Conservation (phyloP, 2,113 vertebrate species). For the Columba livia region DNA sequence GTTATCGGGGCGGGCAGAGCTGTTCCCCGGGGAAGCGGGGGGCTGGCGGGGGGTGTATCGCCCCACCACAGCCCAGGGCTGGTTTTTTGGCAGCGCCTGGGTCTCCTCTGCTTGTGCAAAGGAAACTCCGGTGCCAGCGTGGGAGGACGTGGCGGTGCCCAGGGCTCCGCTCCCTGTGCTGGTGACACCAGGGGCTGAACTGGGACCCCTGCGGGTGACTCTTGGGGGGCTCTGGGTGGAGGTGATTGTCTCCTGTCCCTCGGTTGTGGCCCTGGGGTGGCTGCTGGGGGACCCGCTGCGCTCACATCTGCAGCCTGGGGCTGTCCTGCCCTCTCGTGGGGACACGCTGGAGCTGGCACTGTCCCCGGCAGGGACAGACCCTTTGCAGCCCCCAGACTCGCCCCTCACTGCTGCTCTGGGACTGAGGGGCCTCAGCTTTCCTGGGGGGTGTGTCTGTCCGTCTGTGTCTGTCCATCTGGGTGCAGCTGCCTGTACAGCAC, state of each 20-base stretch:
- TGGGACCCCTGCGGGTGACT: not conserved
- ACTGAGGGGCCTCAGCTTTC: not conserved
- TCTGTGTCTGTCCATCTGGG: too few relatives aligned
- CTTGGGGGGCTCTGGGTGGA: not conserved
- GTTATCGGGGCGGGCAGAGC: not conserved
- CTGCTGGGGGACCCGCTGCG: too few relatives aligned
- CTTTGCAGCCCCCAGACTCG: not conserved
- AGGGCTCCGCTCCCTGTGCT: too few relatives aligned
- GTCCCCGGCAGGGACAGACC: too few relatives aligned
- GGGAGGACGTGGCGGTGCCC: not conserved
- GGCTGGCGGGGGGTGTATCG: rapidly evolving
- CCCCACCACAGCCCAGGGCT: rapidly evolving
- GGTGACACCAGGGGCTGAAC: not conserved
- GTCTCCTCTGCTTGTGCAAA: not conserved
- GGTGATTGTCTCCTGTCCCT: not conserved
- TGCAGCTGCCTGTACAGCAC: too few relatives aligned
- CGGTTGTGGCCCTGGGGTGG: not conserved
- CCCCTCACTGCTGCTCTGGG: not conserved
- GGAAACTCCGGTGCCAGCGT: not conserved
- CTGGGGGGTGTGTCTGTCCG: too few relatives aligned
- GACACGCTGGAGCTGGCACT: not conserved
- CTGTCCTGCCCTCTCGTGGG: not conserved
- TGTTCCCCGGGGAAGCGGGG: rapidly evolving
- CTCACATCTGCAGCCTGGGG: not conserved
- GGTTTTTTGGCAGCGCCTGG: not conserved